phyloP scores from a whole-genome alignment of 2,888 invertebrate species.

The Macaria notata region DNA sequence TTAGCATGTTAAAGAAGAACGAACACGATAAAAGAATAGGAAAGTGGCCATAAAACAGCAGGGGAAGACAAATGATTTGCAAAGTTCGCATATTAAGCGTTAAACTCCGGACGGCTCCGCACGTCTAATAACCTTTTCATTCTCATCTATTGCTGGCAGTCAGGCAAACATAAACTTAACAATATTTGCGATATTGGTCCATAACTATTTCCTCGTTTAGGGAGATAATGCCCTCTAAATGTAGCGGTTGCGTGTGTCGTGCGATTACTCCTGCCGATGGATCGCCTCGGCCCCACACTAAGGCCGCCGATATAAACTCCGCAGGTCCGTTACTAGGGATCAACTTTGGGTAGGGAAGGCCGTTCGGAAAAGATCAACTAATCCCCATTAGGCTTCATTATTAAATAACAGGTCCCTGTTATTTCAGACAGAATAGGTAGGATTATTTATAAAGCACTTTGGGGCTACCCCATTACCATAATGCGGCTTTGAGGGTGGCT shows the following conservation, averaged over 20 bases:
- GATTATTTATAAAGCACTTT: constrained; percentile 6
- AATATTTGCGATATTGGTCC: constrained; percentile 22
- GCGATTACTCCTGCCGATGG: constrained; percentile 55
- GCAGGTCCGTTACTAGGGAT: constrained; percentile 13
- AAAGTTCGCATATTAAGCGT: constrained; percentile 7
- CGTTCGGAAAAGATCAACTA: constrained; percentile 2
- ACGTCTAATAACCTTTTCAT: constrained; percentile 4
- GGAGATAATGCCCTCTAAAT: constrained; percentile 44
- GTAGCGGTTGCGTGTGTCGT: constrained; percentile 60
- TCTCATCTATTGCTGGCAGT: constrained; percentile 9
- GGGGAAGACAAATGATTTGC: constrained; percentile 2
- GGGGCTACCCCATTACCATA: not conserved
- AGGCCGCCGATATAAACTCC: constrained; percentile 53
- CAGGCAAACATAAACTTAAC: constrained; percentile 11
- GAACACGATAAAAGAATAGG: constrained; percentile 6
- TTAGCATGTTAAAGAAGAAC: not conserved
- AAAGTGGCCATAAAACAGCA: constrained; percentile 3
- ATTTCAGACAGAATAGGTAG: not conserved
- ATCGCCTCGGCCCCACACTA: constrained; percentile 63
- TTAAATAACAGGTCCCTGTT: constrained; percentile 1
- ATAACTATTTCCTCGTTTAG: constrained; percentile 43
- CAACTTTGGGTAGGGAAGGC: constrained; percentile 1
- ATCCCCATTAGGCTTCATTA: constrained; percentile 1
- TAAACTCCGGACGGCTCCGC: constrained; percentile 4
- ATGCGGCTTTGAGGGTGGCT: constrained; percentile 6